These are phyloP conservation scores for Pelagia noctiluca DNA, from an alignment of 30 jellyfish, hydroid and myxozoan species.

Conservation along the genomic window DNA sequence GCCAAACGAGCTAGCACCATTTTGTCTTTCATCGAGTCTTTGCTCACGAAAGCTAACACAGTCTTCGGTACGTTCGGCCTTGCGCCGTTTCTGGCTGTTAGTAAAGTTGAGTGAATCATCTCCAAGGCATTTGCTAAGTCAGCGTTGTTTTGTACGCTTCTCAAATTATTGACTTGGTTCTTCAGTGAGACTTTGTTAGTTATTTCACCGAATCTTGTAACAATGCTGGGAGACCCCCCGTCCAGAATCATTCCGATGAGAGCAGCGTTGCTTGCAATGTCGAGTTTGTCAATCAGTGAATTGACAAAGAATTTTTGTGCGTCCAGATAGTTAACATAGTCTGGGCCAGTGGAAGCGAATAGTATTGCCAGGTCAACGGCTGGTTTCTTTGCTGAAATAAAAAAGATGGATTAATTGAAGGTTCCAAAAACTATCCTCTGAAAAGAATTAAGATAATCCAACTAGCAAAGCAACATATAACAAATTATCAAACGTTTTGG, in stretches of 20 bases:
- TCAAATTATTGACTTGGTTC: slow-evolving; percentile 16
- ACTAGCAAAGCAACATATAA: too few species aligned
- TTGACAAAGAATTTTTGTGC: slow-evolving; percentile 62
- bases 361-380: slow-evolving; percentile 58
- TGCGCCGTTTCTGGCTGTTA: slow-evolving; percentile 45
- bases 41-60: slow-evolving; percentile 76
- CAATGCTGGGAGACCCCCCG: slow-evolving; percentile 47
- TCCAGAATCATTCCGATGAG: slow-evolving; percentile 63
- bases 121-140: too few species aligned
- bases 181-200: neutral
- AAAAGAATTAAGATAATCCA: too few species aligned
- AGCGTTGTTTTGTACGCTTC: neutral
- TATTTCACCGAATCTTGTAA: slow-evolving; percentile 46
- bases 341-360: slow-evolving; percentile 71
- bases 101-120: too few species aligned
- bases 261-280: slow-evolving; percentile 25
- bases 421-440: too few species aligned
- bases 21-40: slow-evolving; percentile 46
- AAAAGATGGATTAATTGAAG: too few species aligned
- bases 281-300: slow-evolving; percentile 31
- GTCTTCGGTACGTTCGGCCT: slow-evolving; percentile 79
- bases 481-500: too few species aligned
- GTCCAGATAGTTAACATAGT: slow-evolving; percentile 9
- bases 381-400: too few species aligned
- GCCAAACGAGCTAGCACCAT: slow-evolving; percentile 64